Percentiles rank a stretch among this genome's conserved stretches.
phyloP scores from a whole-genome alignment of 2,797 vertebrate genomes.

The Falco novaeseelandiae region DNA sequence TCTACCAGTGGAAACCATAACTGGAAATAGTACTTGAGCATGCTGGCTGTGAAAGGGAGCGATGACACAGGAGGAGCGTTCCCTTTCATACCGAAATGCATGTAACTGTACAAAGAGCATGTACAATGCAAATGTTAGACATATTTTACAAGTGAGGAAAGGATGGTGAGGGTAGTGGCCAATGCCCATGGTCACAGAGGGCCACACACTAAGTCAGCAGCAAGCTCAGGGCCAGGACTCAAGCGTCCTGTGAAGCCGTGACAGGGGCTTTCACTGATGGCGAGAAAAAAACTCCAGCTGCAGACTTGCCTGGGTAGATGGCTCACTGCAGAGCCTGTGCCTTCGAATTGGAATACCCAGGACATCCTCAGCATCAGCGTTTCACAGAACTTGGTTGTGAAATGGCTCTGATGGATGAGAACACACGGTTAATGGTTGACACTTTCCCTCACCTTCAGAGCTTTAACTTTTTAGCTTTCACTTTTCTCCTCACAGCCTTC shows the following conservation, averaged over 20 bases:
- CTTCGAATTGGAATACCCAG: neutral
- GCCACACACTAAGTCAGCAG: neutral
- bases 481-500: constrained; percentile 6
- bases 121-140: neutral
- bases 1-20: neutral
- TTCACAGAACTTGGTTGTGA: neutral
- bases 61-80: neutral
- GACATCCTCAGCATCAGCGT: neutral
- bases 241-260: rapidly evolving
- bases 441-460: neutral
- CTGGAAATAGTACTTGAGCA: neutral
- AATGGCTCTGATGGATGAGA: neutral
- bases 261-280: neutral
- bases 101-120: neutral
- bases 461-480: neutral
- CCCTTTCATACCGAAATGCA: neutral
- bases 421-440: neutral
- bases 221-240: neutral
- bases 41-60: neutral
- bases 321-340: neutral
- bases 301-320: neutral
- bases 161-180: neutral
- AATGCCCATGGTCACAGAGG: neutral
- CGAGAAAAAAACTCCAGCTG: neutral
- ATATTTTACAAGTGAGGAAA: neutral